These are phyloP conservation scores for Gryllus longicercus DNA, from an alignment of 2,888 invertebrate genomes.

Conservation along the genomic window DNA sequence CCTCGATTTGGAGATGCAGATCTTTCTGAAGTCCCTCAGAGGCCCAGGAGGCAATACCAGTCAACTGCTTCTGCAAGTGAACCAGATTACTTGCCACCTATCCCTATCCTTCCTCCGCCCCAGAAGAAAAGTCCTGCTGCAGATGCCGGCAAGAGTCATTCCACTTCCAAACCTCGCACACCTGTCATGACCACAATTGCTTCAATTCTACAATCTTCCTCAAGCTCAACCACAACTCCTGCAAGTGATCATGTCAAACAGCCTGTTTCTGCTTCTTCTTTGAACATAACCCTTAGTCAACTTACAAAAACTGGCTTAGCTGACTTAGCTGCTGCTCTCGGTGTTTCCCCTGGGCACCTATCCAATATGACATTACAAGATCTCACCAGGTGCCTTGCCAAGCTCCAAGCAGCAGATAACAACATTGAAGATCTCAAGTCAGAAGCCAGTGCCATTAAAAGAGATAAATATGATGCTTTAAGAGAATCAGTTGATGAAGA, in stretches of 20 bases:
- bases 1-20: conserved; percentile 51
- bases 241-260: conserved; percentile 30
- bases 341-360: conserved; percentile 72
- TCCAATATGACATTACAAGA: conserved; percentile 85
- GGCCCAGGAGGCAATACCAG: conserved; percentile 43
- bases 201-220: conserved; percentile 23
- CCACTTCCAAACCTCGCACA: conserved; percentile 42
- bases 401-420: conserved; percentile 49
- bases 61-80: conserved; percentile 56
- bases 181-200: conserved; percentile 37
- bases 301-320: conserved; percentile 77
- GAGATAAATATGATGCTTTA: conserved; percentile 40
- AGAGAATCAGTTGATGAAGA: conserved; percentile 41
- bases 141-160: conserved; percentile 35
- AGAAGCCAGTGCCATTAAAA: conserved; percentile 38
- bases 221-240: conserved; percentile 29
- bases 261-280: conserved; percentile 42
- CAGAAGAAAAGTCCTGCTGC: conserved; percentile 41
- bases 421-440: conserved; percentile 40
- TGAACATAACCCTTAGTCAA: conserved; percentile 79
- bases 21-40: conserved; percentile 46
- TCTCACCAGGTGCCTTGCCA: conserved; percentile 72
- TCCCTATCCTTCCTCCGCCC: conserved; percentile 54
- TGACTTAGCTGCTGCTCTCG: conserved; percentile 70
- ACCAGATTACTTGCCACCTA: conserved; percentile 64